Conservation (phyloP, 1,140 invertebrate genomes). For the Antheraea pernyi region DNA sequence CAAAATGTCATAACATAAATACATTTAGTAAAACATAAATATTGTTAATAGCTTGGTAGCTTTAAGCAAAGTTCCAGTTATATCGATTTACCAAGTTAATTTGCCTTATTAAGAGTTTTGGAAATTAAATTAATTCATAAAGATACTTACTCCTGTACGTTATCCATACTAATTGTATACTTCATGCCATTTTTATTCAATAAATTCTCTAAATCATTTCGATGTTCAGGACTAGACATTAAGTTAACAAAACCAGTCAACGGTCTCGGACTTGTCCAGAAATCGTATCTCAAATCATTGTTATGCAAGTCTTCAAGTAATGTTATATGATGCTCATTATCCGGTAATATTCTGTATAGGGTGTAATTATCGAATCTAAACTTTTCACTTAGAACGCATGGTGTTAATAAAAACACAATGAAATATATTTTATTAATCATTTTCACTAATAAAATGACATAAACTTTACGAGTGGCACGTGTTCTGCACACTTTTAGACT, state of each 20-base stretch:
- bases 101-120: neutral
- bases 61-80: too few species aligned
- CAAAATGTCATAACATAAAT: too few species aligned
- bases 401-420: constrained; percentile 16
- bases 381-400: constrained; percentile 32
- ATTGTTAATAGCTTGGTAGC: too few species aligned
- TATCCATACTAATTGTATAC: constrained; percentile 40
- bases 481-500: neutral
- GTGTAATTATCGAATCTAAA: constrained; percentile 54
- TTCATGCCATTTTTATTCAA: constrained; percentile 40
- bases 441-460: constrained; percentile 11
- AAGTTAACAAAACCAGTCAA: constrained; percentile 44
- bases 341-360: constrained; percentile 50
- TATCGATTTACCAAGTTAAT: too few species aligned
- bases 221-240: constrained; percentile 51
- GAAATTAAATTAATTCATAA: constrained; percentile 11
- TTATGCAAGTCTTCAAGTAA: constrained; percentile 44
- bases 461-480: neutral
- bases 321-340: constrained; percentile 46
- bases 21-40: too few species aligned
- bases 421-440: constrained; percentile 29
- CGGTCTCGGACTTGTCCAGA: constrained; percentile 48
- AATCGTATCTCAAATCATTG: constrained; percentile 46
- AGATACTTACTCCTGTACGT: constrained; percentile 65
- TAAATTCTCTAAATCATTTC: constrained; percentile 43